Conservation (phyloP, 1,140 invertebrate genomes). For the Zaprionus inermis region DNA sequence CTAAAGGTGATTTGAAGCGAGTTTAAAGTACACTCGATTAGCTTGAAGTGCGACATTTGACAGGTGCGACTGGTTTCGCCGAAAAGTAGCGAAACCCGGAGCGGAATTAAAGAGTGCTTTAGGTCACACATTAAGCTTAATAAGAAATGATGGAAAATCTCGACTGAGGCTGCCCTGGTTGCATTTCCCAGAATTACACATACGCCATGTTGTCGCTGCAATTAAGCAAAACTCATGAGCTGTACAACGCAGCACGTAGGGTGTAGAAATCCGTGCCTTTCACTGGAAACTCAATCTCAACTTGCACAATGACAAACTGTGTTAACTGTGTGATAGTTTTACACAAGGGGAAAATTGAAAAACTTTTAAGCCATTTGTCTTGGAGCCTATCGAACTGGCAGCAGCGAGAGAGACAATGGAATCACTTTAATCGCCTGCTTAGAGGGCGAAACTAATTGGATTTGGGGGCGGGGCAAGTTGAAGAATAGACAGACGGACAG, state of each 20-base stretch:
- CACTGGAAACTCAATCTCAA: slow-evolving; percentile 3
- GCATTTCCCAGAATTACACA: background rate
- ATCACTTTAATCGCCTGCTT: slow-evolving; percentile 31
- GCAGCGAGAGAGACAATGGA: slow-evolving; percentile 15
- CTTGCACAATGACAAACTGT: slow-evolving; percentile 21
- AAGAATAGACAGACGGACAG: background rate
- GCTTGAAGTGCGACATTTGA: slow-evolving; percentile 6
- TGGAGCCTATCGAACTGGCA: slow-evolving; percentile 28
- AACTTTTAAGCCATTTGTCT: slow-evolving; percentile 47
- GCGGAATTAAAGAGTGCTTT: background rate
- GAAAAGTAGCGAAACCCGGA: background rate
- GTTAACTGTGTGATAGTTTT: slow-evolving; percentile 35
- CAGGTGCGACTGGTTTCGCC: background rate
- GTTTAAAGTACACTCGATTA: slow-evolving; percentile 36
- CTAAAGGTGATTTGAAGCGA: slow-evolving; percentile 8
- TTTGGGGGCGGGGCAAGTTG: background rate
- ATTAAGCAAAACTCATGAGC: background rate
- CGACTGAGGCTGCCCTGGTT: background rate
- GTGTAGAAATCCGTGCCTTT: slow-evolving; percentile 5
- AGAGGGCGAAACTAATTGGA: slow-evolving; percentile 20
- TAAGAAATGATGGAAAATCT: background rate
- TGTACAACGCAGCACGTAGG: background rate
- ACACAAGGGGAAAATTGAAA: slow-evolving; percentile 53
- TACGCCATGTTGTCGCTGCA: background rate
- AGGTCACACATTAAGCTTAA: background rate